Percentiles rank a stretch among this genome's conserved stretches.
These are phyloP conservation scores for Eucidaris tribuloides DNA, from an alignment of 35 echinoderm and acorn worm genomes.

Conservation along the genomic window DNA sequence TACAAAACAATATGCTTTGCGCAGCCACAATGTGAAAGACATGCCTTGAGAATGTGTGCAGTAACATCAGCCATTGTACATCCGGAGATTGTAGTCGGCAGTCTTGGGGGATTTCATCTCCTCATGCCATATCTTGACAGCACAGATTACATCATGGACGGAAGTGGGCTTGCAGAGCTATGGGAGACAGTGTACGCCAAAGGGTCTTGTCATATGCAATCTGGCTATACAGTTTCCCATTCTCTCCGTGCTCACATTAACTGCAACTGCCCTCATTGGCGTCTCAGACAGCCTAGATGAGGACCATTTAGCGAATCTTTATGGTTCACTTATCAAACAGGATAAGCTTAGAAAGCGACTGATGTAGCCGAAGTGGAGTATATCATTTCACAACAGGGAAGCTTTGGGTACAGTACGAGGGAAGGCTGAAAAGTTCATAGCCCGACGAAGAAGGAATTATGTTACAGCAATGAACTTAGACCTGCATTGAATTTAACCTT, in stretches of 20 bases:
- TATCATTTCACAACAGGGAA: slow-evolving; percentile 32
- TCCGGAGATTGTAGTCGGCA: slow-evolving; percentile 8
- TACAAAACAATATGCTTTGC: slow-evolving; percentile 18
- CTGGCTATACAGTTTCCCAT: slow-evolving; percentile 32
- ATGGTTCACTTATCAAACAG: slow-evolving; percentile 11
- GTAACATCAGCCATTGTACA: slow-evolving; percentile 51
- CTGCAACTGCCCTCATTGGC: slow-evolving; percentile 29
- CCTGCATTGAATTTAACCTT: no score
- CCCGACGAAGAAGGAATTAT: no score
- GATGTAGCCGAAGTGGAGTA: background rate
- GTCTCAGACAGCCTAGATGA: slow-evolving; percentile 32
- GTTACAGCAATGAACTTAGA: no score
- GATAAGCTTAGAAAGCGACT: background rate
- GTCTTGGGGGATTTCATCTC: slow-evolving; percentile 65
- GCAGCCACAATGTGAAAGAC: slow-evolving; percentile 45
- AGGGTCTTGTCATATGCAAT: slow-evolving; percentile 26
- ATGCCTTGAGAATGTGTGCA: slow-evolving; percentile 54
- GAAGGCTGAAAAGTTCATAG: no score
- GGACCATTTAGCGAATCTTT: background rate
- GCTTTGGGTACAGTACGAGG: slow-evolving; percentile 46
- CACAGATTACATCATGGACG: slow-evolving; percentile 64
- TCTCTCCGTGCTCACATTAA: slow-evolving; percentile 19
- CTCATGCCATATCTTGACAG: slow-evolving; percentile 53
- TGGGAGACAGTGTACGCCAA: no score
- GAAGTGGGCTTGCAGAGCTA: slow-evolving; percentile 48